Percentiles rank a stretch among this genome's conserved stretches.
These are phyloP conservation scores for Semnopithecus entellus DNA, from an alignment of 2,113 vertebrate species.

Conservation along the genomic window DNA sequence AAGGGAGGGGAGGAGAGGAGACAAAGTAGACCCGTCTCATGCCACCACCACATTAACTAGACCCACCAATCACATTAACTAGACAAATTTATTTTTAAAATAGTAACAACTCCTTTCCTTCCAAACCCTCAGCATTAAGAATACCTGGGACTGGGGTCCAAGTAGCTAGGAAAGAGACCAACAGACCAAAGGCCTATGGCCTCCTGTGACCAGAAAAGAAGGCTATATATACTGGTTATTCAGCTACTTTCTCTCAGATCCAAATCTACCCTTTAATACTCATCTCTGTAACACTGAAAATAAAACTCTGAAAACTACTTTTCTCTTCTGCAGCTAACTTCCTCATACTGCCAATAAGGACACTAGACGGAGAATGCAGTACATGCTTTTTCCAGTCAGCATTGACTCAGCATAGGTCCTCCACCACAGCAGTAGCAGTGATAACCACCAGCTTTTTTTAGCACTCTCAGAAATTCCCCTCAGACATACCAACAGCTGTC, in stretches of 20 bases:
- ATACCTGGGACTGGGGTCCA: not conserved
- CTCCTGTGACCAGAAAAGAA: not conserved
- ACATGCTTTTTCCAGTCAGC: not conserved
- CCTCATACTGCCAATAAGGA: not conserved
- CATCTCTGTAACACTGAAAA: not conserved
- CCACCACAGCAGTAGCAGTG: not conserved
- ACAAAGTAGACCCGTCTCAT: not conserved
- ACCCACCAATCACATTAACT: conserved; percentile 20
- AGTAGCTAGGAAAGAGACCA: not conserved
- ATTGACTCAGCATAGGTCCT: not conserved
- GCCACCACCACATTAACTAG: not conserved
- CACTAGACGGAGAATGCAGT: not conserved
- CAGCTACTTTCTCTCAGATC: not conserved
- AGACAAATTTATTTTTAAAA: not conserved
- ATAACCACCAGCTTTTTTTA: not conserved
- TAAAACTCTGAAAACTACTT: not conserved
- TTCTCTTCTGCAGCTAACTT: conserved; percentile 8
- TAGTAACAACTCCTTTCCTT: conserved; percentile 2
- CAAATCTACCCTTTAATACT: conserved; percentile 31
- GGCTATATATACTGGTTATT: not conserved
- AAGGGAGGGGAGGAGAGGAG: no score
- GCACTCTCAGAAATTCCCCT: not conserved
- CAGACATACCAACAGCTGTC: not conserved
- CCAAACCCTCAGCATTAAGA: conserved; percentile 28
- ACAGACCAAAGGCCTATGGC: not conserved